Evolutionary conservation across 1,140 invertebrate species (phyloP).

Genomic region (Halictus rubicundus): DNA sequence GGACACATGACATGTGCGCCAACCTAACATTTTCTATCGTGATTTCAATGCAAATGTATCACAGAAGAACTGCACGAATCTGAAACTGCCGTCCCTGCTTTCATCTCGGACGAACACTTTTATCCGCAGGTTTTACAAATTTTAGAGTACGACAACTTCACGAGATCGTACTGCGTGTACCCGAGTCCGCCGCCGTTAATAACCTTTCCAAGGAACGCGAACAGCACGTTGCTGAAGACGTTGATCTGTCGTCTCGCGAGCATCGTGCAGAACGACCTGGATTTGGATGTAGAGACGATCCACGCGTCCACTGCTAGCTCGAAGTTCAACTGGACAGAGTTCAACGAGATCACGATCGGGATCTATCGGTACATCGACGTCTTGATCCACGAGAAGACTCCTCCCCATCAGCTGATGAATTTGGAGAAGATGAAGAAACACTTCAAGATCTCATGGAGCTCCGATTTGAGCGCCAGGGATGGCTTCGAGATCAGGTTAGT

Average conservation of each 20-base stretch:
- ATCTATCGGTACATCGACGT: conserved; percentile 72
- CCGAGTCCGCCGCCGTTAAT: conserved; percentile 59
- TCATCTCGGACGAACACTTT: background rate
- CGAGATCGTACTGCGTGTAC: conserved; percentile 64
- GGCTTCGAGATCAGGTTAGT: conserved; percentile 72
- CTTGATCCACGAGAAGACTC: conserved; percentile 61
- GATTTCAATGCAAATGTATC: no score
- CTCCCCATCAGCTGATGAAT: conserved; percentile 37
- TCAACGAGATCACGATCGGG: conserved; percentile 70
- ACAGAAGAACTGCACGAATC: no score
- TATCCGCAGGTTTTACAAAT: conserved; percentile 68
- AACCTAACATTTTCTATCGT: no score
- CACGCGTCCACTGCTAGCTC: conserved; percentile 21
- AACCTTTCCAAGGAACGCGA: conserved; percentile 69
- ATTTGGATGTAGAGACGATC: conserved; percentile 62
- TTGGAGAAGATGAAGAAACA: conserved; percentile 56
- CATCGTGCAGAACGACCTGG: conserved; percentile 64
- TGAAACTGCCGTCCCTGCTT: no score
- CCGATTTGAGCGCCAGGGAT: conserved; percentile 53
- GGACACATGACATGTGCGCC: no score
- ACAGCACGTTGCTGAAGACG: conserved; percentile 69
- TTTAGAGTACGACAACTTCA: conserved; percentile 73
- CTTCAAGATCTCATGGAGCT: conserved; percentile 66
- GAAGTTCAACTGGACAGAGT: conserved; percentile 72
- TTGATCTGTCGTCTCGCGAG: conserved; percentile 69